Evolutionary conservation across 1,140 invertebrate species (phyloP), one percentile per base, ranked within the genome.

Genomic region (Theocolax elegans): DNA sequence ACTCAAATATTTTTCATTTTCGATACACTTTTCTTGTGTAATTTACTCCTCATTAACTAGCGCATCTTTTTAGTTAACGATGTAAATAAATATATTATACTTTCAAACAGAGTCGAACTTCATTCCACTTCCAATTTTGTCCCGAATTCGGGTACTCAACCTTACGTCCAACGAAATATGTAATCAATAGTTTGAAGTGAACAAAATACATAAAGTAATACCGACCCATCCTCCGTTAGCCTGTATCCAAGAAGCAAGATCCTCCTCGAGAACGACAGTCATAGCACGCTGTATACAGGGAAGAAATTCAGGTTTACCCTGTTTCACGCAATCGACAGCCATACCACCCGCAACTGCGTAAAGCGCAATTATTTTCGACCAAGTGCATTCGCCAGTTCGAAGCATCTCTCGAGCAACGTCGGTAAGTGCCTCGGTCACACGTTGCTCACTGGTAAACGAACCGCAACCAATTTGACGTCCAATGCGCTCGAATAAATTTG

Each of bases 151-250:
- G 10, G 10, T 35, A 6, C 10, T 4, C 10, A 35, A 35, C 10
- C 10, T 35, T 6, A 35, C 4, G n/a, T n/a, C 10, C 31, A 35
- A 35, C 31, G 4, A 6, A 6, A 6, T 6, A 4, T 35, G 10
- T 6, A 35, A 35, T 35, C 10, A 35, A 35, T 10, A 6, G 10
- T 6, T 35, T 35, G 4, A 35, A 35, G 4, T 35, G 10, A 35
- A n/a, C n/a, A 35, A 35, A 21, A 21, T n/a, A 17, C 44, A 56
- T 59, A 63, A 31, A 38, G 53, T 56, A n/a, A 78, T 48, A 66
- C 84, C 84, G 82, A 92, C 91, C 91, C 92, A 93, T 77, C 91
- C 92, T 27, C 91, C 91, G 77, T 91, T 92, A 17, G 89, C 85
- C 64, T 90, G 88, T 8, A 93, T 89, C 91, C 91, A 93, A 19